A percentile compares a stretch with the other conserved stretches of the same genome.
Evolutionary conservation across 2,797 vertebrate species (phyloP).

Genomic region (Pangasius larnaudii): DNA sequence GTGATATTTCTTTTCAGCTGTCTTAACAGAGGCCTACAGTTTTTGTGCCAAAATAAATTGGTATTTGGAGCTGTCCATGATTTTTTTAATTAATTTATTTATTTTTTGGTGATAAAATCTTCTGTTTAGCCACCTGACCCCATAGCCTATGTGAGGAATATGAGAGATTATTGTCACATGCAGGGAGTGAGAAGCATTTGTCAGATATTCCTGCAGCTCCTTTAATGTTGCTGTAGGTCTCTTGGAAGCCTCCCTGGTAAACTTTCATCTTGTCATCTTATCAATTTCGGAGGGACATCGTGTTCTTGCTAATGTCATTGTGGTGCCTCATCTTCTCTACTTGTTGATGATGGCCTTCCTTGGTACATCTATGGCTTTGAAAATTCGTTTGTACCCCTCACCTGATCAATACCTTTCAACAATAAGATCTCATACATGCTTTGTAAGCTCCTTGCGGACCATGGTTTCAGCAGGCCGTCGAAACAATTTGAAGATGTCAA

Average conservation of each 20-base stretch:
- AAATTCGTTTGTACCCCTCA: neutral
- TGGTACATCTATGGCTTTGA: neutral
- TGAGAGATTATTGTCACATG: neutral
- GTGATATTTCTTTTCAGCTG: neutral
- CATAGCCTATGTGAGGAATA: neutral
- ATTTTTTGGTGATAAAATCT: neutral
- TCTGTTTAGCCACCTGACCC: neutral
- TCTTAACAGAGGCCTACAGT: neutral
- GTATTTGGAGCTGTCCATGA: neutral
- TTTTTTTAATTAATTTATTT: neutral
- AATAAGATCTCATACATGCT: neutral
- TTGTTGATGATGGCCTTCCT: neutral
- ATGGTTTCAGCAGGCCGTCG: neutral
- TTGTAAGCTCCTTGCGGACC: neutral
- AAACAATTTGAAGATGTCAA: neutral
- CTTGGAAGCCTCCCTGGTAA: neutral
- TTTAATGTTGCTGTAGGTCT: neutral
- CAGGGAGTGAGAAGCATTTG: neutral
- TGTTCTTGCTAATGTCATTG: neutral
- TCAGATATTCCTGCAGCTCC: neutral
- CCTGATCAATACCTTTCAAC: neutral
- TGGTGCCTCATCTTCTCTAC: neutral
- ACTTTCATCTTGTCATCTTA: neutral
- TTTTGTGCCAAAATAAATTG: neutral
- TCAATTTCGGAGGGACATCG: neutral